Evolutionary conservation across 2,797 vertebrate genomes (phyloP).

Genomic region (Chaetophractus vellerosus): DNA sequence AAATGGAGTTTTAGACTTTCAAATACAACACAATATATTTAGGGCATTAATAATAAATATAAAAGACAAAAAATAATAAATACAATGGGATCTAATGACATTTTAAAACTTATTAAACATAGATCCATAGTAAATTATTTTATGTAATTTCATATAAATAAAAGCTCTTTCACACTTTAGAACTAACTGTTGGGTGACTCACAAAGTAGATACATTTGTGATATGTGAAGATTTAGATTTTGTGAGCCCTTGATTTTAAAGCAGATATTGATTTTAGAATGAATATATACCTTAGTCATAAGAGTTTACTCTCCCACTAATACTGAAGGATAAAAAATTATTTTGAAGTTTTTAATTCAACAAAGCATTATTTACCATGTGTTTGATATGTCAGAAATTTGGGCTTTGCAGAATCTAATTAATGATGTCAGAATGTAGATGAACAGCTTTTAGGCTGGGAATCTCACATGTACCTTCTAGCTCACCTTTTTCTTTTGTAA

Average conservation of each 20-base stretch:
- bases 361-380: not conserved
- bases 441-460: not conserved
- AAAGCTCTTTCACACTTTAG: not conserved
- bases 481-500: not conserved
- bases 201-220: not conserved
- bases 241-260: conserved; percentile 50
- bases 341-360: conserved; percentile 4
- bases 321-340: not conserved
- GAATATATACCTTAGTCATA: not conserved
- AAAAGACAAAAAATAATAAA: not conserved
- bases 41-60: not conserved
- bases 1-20: conserved; percentile 10
- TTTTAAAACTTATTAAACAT: not conserved
- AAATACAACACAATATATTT: not conserved
- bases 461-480: too few relatives aligned
- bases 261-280: not conserved
- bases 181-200: not conserved
- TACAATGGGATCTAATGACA: not conserved
- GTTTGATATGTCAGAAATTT: not conserved
- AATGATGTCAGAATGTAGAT: not conserved
- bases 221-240: not conserved
- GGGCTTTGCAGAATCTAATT: not conserved
- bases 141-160: conserved; percentile 1
- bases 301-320: conserved; percentile 4
- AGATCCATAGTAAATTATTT: not conserved